Evolutionary conservation across 2,113 vertebrate genomes (phyloP).

Genomic region (Sturnus vulgaris): DNA sequence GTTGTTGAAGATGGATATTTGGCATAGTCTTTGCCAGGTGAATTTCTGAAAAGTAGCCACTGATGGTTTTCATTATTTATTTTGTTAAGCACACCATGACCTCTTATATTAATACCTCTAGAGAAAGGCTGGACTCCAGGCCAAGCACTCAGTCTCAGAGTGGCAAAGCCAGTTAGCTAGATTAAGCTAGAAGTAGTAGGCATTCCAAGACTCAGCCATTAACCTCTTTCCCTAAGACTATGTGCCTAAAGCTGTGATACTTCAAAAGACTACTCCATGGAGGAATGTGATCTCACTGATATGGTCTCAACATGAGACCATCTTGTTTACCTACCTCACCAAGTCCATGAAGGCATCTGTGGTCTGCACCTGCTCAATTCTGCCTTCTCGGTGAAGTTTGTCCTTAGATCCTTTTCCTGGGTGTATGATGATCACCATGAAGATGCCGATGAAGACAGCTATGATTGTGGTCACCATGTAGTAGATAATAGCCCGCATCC

Average conservation of each 20-base stretch:
- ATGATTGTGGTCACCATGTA: slow-evolving; percentile 94
- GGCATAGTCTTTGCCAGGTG: background rate
- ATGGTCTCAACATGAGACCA: background rate
- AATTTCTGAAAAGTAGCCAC: background rate
- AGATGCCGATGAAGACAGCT: slow-evolving; percentile 93
- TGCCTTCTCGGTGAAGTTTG: slow-evolving; percentile 75
- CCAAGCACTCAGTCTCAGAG: background rate
- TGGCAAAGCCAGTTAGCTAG: background rate
- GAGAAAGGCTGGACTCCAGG: background rate
- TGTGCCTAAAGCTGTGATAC: background rate
- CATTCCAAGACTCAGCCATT: background rate
- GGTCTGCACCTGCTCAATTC: slow-evolving; percentile 86
- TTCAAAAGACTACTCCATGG: background rate
- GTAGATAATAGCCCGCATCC: slow-evolving; percentile 86
- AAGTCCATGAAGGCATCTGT: slow-evolving; percentile 94
- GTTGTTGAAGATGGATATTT: background rate
- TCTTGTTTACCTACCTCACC: slow-evolving; percentile 79
- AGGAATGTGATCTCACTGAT: background rate
- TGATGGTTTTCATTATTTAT: background rate
- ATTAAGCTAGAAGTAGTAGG: background rate
- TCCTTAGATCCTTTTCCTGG: slow-evolving; percentile 91
- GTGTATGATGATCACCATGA: slow-evolving; percentile 88
- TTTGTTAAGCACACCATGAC: background rate
- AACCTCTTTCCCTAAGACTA: background rate
- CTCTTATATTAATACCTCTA: background rate